phyloP scores from a whole-genome alignment of 2,113 vertebrate species.

The Centropus bengalensis region DNA sequence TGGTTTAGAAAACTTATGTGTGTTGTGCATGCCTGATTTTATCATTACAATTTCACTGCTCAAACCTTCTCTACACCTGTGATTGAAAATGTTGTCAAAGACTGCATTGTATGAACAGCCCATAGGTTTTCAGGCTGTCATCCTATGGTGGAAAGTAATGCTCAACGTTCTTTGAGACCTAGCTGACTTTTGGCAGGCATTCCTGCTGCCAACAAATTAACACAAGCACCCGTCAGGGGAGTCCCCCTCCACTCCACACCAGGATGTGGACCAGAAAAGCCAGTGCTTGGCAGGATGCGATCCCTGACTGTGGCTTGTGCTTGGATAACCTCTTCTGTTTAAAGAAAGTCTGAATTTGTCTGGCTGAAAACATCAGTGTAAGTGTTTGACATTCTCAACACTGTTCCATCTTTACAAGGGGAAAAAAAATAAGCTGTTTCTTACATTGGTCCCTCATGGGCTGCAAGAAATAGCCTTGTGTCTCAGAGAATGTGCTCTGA shows the following conservation, averaged over 20 bases:
- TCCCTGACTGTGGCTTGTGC: not conserved
- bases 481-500: not conserved
- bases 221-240: not conserved
- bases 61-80: not conserved
- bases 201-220: not conserved
- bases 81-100: not conserved
- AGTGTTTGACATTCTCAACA: not conserved
- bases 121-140: fast-evolving
- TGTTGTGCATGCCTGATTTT: not conserved
- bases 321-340: not conserved
- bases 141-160: not conserved
- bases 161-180: not conserved
- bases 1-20: not conserved
- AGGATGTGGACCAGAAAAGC: not conserved
- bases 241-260: fast-evolving
- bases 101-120: not conserved
- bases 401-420: not conserved
- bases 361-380: not conserved
- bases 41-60: not conserved
- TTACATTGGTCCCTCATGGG: not conserved
- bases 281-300: not conserved
- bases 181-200: not conserved
- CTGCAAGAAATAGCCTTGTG: not conserved
- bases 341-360: not conserved
- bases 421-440: not conserved